These are phyloP conservation scores for Thripadectes ignobilis DNA, from an alignment of 2,797 vertebrate genomes.

Conservation along the genomic window DNA sequence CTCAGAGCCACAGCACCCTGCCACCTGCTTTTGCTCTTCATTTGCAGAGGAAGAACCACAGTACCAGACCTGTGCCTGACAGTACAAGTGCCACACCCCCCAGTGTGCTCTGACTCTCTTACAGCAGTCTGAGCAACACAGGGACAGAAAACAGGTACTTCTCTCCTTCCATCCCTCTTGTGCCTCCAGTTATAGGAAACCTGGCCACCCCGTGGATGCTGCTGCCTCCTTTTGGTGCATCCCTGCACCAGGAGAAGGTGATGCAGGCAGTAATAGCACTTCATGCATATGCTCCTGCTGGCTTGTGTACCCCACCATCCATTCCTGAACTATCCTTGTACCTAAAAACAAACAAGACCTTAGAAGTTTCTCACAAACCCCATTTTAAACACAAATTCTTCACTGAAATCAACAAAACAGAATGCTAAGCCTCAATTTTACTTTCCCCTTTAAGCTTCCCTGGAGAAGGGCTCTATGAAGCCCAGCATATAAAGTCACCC, in stretches of 20 bases:
- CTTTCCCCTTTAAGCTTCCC: background rate
- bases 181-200: background rate
- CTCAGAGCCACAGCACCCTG: background rate
- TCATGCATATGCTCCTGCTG: background rate
- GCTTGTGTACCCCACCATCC: background rate
- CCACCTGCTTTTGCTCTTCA: background rate
- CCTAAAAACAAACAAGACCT: background rate
- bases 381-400: background rate
- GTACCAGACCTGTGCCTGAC: background rate
- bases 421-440: background rate
- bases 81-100: background rate
- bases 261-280: background rate
- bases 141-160: background rate
- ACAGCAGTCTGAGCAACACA: accelerated
- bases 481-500: background rate
- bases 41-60: background rate
- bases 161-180: background rate
- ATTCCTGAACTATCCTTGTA: background rate
- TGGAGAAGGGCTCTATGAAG: background rate
- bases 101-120: background rate
- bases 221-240: background rate
- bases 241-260: background rate
- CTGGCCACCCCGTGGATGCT: background rate
- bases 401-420: background rate
- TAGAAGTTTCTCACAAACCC: background rate